Base-by-base conservation (phyloP, 2,888 invertebrate genomes). In the Formica aserva region DNA sequence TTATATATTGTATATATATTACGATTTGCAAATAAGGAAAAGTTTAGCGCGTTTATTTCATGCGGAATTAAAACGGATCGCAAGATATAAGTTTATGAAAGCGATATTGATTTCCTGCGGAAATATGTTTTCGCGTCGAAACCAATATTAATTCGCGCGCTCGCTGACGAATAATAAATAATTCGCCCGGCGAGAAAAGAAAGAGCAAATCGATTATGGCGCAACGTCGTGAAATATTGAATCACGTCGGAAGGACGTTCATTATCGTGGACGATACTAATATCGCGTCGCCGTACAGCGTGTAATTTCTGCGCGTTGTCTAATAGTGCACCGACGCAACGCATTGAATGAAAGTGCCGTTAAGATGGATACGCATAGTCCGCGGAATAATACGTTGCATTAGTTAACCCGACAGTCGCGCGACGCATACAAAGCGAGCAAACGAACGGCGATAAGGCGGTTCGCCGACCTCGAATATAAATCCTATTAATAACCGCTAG, bases 281-380 rank as follows among this genome's bases (percentile, higher is more conserved):
- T 89, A 89, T 86, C 80, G 85, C 89, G 86, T 87, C 86, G 81
- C 82, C 71, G 82, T 87, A 85, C 83, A 76, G 72, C 89, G 84
- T 89, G 85, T 85, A 87, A 91, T 89, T 87, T 89, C 89, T 84
- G 82, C 80, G 74, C 82, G 87, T 89, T 81, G 81, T 88, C 86
- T 89, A 89, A 89, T 89, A 85, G 77, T 62, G 76, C 83, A 74
- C 82, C 88, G 88, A 89, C 85, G 85, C 82, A 89, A 87, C 85
- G 86, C 85, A 90, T 91, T 89, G 86, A 90, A 90, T 91, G 90
- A 87, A 90, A 91, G 91, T 90, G 90, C 89, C 89, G 91, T 91
- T 91, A 88, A 90, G 86, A 91, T 84, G 87, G 82, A 90, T 88
- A 90, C 85, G 84, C 86, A 87, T 86, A 87, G 89, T 87, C 84